Percentiles rank a stretch among this genome's conserved stretches.
Conservation (phyloP, 2,888 invertebrate species). For the Taenaris catops region DNA sequence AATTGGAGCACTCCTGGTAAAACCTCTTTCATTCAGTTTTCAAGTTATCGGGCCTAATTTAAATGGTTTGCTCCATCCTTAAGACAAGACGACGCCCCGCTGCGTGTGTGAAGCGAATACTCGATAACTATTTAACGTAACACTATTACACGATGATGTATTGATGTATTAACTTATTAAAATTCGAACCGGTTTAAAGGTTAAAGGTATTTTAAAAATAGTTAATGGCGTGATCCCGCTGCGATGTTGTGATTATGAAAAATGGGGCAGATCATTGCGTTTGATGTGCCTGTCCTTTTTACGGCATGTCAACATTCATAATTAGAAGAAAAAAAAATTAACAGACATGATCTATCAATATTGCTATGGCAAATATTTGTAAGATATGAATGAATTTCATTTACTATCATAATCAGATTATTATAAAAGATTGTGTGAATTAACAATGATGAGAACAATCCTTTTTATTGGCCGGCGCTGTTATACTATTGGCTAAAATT, state of each 20-base stretch:
- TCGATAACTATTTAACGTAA: constrained; percentile 51
- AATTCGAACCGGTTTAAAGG: constrained; percentile 68
- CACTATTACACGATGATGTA: constrained; percentile 56
- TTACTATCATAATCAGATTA: no score
- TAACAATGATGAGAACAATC: no score
- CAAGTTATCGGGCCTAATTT: constrained; percentile 74
- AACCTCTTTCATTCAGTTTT: constrained; percentile 71
- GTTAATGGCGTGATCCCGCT: constrained; percentile 54
- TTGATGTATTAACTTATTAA: constrained; percentile 72
- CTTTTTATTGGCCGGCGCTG: no score
- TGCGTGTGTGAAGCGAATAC: constrained; percentile 57
- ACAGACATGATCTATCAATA: no score
- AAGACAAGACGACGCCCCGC: constrained; percentile 50
- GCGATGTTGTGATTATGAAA: constrained; percentile 40
- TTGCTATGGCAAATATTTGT: no score
- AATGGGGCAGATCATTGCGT: constrained; percentile 18
- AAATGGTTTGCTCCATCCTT: constrained; percentile 58
- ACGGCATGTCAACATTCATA: constrained; percentile 14
- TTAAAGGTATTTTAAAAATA: constrained; percentile 67
- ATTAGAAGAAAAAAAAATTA: constrained; percentile 2
- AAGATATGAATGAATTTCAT: no score
- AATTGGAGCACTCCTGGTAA: constrained; percentile 72
- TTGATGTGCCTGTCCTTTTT: constrained; percentile 20
- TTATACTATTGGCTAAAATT: no score
- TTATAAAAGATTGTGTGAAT: no score